phyloP scores from a whole-genome alignment of 2,113 vertebrate genomes.

The Muntiacus reevesi region DNA sequence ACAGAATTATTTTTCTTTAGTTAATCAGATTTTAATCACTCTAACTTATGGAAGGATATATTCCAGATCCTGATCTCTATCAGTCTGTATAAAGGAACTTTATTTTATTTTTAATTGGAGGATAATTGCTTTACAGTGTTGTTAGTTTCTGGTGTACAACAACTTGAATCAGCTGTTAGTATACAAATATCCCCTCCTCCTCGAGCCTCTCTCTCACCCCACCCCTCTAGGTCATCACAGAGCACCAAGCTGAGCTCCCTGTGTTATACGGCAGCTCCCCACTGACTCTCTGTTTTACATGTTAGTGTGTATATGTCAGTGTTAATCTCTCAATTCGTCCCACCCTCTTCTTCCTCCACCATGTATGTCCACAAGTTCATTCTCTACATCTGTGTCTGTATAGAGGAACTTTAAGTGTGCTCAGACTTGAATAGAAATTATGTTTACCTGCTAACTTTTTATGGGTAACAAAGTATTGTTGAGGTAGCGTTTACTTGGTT shows the following conservation, averaged over 20 bases:
- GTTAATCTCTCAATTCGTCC: not conserved
- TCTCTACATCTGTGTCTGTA: not conserved
- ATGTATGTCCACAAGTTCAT: not conserved
- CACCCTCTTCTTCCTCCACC: not conserved
- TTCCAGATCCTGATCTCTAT: not conserved
- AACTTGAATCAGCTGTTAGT: not conserved
- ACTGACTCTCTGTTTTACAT: not conserved
- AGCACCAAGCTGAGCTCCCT: not conserved
- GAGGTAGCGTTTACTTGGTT: not conserved
- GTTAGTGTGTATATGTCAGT: not conserved
- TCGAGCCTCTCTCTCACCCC: not conserved
- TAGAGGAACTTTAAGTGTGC: not conserved
- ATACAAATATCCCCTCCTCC: not conserved
- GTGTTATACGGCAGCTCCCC: not conserved
- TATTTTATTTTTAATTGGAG: not conserved
- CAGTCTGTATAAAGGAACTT: constrained; percentile 30
- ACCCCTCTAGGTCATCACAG: not conserved
- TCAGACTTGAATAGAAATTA: not conserved
- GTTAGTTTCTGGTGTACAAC: not conserved
- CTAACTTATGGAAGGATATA: not conserved
- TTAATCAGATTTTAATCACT: constrained; percentile 39
- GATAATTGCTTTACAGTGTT: not conserved
- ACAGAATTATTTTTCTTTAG: constrained; percentile 31
- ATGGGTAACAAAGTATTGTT: not conserved
- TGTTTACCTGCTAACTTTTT: not conserved